Evolutionary conservation across 2,113 vertebrate species (phyloP), one percentile per base, ranked within the genome.

Genomic region (Cromileptes altivelis): DNA sequence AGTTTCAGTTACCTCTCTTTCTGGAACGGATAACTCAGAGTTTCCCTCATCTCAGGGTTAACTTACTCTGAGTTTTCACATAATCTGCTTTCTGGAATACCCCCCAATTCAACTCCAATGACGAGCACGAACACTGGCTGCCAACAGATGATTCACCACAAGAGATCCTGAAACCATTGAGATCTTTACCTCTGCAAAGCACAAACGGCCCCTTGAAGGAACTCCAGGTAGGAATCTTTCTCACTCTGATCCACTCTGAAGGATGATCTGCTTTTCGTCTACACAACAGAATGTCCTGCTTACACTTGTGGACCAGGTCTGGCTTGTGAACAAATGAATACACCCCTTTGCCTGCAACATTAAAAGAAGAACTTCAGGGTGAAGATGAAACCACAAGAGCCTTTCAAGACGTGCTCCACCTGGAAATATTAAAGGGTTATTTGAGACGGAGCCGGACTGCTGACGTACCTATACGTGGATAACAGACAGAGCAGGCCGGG

Each of bases 401-500:
- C 23, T 58, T 47, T 60, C 12, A 47, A 21, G 10, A 19, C 1
- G 23, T 13, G 37, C 40, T 12, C 47, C 37, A 15, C 25, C 13
- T 45, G 23, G 33, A 17, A 55, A 65, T 17, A 65, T 25, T 15
- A 45, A 50, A 53, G 3, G 27, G 40, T 42, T 40, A 18, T 40
- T 19, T 49, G 1, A 73, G 17, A 15, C 7, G 14, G 55, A 2
- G 12, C 3, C 6, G 13, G 7, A 23, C 15, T 6, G 19, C 6
- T 15, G 5, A 23, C 15, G 75, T 93, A 99, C 98, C 97, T 96
- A 92, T 94, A 87, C 95, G 96, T 42, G 95, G 95, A 80, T 96
- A 98, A 94, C 98, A 99, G 80, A 94, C 88, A 19, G 95, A 93
- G 91, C 98, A 99, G 73, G 97, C 97, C 94, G 97, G 97, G 91